Base-by-base conservation (phyloP, 2,113 vertebrate species). In the Pimephales promelas region DNA sequence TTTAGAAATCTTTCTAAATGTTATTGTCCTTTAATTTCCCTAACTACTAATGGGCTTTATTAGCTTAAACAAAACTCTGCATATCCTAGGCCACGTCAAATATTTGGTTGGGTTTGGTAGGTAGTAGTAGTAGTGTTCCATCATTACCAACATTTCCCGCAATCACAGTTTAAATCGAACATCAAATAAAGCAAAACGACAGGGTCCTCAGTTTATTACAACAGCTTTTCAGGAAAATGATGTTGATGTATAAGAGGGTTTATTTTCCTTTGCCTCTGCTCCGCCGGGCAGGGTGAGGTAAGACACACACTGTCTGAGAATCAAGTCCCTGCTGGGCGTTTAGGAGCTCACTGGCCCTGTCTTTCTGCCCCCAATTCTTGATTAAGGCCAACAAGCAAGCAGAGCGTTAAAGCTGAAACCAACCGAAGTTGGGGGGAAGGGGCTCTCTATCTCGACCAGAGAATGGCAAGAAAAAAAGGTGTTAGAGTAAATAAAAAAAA, bases 281-380 rank as follows among this genome's bases (percentile, higher is more conserved):
- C 86, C 83, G 4, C 10, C 8, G 6, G 54, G 26, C 87, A 62
- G 70, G 47, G 47, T 28, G 57, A 47, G 10, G 24, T 22, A 3
- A 45, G 26, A 43, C 20, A 18, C 64, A 34, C 22, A 88, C 91
- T 90, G 91, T 89, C 89, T 89, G 89, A 90, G 88, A 92, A 91
- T 86, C 85, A 89, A 86, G 88, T 89, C 90, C 89, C 93, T 89
- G 90, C 83, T 91, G 91, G 92, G 92, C 92, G 91, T 91, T 92
- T 91, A 93, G 89, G 87, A 89, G 91, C 87, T 91, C 88, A 91
- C 91, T 93, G 85, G 81, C 86, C 89, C 90, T 87, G 80, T 92
- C 91, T 92, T 90, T 90, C 86, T 91, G 92, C 91, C 89, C 92
- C 88, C 89, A 84, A 90, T 91, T 90, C 90, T 90, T 93, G 92